Evolutionary conservation across 2,797 vertebrate genomes (phyloP).

Genomic region (Ibycter americanus): DNA sequence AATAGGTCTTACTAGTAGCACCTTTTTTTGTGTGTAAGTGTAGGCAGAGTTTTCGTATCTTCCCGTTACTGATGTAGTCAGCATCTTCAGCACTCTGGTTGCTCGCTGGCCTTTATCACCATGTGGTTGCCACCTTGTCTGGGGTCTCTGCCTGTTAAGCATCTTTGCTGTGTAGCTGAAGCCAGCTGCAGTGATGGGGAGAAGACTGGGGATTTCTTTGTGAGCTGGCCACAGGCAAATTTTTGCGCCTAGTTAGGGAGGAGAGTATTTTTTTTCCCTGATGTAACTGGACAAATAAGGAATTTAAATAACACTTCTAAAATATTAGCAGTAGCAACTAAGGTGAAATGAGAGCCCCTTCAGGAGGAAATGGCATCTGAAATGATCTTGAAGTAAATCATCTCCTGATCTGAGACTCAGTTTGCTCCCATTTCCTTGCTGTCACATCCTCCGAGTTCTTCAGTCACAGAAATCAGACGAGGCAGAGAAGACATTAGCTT

Average conservation of each 20-base stretch:
- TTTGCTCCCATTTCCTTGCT: neutral
- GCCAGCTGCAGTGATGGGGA: neutral
- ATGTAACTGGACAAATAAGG: neutral
- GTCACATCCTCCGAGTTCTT: neutral
- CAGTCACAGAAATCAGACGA: neutral
- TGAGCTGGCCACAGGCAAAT: neutral
- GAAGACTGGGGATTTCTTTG: neutral
- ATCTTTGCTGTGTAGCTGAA: neutral
- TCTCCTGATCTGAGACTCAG: neutral
- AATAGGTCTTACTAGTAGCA: neutral
- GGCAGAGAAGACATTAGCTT: neutral
- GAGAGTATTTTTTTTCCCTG: neutral
- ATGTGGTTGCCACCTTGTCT: neutral
- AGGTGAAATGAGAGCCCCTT: neutral
- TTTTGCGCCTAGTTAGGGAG: neutral
- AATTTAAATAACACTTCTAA: neutral
- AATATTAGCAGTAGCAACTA: neutral
- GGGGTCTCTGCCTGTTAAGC: neutral
- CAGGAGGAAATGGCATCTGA: fast-evolving
- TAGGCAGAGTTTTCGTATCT: neutral
- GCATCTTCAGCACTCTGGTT: neutral
- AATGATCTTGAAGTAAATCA: neutral
- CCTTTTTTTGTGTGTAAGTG: neutral
- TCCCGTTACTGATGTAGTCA: neutral
- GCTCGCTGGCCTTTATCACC: neutral